phyloP scores from a whole-genome alignment of 2,797 vertebrate genomes.

The Trichosurus vulpecula region DNA sequence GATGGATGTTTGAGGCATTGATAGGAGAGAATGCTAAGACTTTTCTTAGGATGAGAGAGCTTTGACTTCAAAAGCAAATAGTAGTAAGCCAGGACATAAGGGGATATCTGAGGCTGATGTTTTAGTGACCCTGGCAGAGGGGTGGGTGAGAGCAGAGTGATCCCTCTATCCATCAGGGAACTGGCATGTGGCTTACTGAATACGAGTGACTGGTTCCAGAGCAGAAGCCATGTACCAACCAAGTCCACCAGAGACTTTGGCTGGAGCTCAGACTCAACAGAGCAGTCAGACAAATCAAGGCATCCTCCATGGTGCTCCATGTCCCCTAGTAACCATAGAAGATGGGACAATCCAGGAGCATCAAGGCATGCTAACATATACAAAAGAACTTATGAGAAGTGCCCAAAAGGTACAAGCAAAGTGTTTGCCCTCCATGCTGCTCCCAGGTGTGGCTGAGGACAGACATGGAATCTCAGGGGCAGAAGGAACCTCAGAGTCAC shows the following conservation, averaged over 20 bases:
- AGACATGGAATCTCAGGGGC: neutral
- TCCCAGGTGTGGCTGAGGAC: slow-evolving; percentile 62
- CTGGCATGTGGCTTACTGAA: neutral
- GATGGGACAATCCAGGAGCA: neutral
- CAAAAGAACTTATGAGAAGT: neutral
- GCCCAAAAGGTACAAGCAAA: neutral
- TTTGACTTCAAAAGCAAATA: neutral
- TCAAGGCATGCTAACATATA: neutral
- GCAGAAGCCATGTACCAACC: neutral
- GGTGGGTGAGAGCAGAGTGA: neutral
- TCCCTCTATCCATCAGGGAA: neutral
- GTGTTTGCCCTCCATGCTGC: neutral
- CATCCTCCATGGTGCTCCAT: neutral
- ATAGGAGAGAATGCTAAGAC: neutral
- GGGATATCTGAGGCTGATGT: neutral
- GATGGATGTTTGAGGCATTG: too few relatives aligned
- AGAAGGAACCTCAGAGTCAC: neutral
- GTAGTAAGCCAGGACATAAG: neutral
- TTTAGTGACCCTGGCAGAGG: neutral
- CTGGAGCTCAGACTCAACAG: neutral
- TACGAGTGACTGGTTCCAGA: neutral
- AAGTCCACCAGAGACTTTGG: neutral
- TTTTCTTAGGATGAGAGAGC: neutral
- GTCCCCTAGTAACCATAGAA: neutral
- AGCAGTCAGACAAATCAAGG: neutral